These are phyloP conservation scores for Crioceris asparagi DNA, from an alignment of 2,888 invertebrate species.

Conservation along the genomic window DNA sequence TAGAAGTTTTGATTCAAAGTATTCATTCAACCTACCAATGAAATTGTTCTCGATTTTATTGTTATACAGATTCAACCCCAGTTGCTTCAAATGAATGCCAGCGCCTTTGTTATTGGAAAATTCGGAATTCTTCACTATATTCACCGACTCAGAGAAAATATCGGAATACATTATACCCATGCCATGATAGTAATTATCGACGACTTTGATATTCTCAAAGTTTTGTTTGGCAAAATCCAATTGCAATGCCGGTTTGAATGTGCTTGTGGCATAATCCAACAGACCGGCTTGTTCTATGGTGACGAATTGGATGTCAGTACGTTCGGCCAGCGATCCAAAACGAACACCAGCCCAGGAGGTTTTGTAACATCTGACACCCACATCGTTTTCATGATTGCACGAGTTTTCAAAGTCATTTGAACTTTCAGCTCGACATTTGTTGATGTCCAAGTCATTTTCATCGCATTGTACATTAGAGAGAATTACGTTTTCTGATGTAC, in stretches of 20 bases:
- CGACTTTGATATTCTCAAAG: slow-evolving; percentile 68
- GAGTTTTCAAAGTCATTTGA: slow-evolving; percentile 75
- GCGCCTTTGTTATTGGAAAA: slow-evolving; percentile 77
- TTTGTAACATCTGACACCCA: slow-evolving; percentile 79
- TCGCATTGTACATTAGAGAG: slow-evolving; percentile 84
- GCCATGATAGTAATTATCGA: slow-evolving; percentile 85
- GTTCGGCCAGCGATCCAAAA: slow-evolving; percentile 78
- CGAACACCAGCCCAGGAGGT: slow-evolving; percentile 91
- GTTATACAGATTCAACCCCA: slow-evolving; percentile 70
- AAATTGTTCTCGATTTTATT: slow-evolving; percentile 75
- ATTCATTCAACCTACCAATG: too few relatives aligned
- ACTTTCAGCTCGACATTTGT: slow-evolving; percentile 73
- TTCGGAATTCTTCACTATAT: slow-evolving; percentile 73
- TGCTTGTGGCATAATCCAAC: slow-evolving; percentile 80
- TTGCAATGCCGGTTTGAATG: slow-evolving; percentile 81
- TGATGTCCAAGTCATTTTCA: slow-evolving; percentile 82
- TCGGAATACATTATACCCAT: slow-evolving; percentile 91
- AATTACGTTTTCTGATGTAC: slow-evolving; percentile 64
- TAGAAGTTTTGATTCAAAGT: too few relatives aligned
- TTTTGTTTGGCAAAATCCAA: slow-evolving; percentile 77
- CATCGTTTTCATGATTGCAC: slow-evolving; percentile 77
- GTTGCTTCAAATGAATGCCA: slow-evolving; percentile 81
- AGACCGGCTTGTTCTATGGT: slow-evolving; percentile 88
- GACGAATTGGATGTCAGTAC: slow-evolving; percentile 77
- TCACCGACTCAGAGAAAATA: slow-evolving; percentile 75